A percentile compares a stretch with the other conserved stretches of the same genome.
These are phyloP conservation scores for Egretta garzetta DNA, from an alignment of 2,113 vertebrate genomes.

Conservation along the genomic window DNA sequence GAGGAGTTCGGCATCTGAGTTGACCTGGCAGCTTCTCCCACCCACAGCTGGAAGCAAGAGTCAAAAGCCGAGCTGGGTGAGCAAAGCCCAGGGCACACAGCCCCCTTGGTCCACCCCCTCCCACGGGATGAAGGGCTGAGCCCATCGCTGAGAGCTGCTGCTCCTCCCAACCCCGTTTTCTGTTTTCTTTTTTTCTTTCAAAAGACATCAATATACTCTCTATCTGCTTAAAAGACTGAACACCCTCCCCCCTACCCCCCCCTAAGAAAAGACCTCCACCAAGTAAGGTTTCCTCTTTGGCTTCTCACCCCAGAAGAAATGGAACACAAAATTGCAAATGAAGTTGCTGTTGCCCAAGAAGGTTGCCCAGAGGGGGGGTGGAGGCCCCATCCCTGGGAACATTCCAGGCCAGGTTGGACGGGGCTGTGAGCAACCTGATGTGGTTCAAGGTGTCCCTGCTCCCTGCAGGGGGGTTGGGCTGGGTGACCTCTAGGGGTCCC, in stretches of 20 bases:
- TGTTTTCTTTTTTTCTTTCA: not conserved
- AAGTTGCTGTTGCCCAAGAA: not conserved
- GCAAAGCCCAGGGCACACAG: rapidly evolving
- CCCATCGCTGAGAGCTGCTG: not conserved
- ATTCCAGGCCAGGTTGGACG: too few relatives aligned
- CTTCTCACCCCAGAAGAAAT: not conserved
- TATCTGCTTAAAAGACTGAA: not conserved
- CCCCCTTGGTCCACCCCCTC: too few relatives aligned
- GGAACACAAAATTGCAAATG: not conserved
- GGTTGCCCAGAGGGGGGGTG: too few relatives aligned
- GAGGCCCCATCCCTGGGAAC: too few relatives aligned
- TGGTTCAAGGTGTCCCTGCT: too few relatives aligned
- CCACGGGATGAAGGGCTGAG: not conserved
- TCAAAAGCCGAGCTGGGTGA: not conserved
- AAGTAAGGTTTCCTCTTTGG: not conserved
- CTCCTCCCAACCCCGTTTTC: not conserved
- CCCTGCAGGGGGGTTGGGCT: too few relatives aligned
- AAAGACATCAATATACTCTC: not conserved
- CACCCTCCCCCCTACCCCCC: too few relatives aligned
- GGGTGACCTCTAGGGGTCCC: too few relatives aligned
- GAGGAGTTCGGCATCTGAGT: not conserved
- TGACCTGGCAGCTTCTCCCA: not conserved
- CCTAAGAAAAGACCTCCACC: not conserved
- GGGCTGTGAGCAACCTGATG: too few relatives aligned
- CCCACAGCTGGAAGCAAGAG: not conserved